These are phyloP conservation scores for Periplaneta americana DNA, from an alignment of 1,140 invertebrate species.

Conservation along the genomic window DNA sequence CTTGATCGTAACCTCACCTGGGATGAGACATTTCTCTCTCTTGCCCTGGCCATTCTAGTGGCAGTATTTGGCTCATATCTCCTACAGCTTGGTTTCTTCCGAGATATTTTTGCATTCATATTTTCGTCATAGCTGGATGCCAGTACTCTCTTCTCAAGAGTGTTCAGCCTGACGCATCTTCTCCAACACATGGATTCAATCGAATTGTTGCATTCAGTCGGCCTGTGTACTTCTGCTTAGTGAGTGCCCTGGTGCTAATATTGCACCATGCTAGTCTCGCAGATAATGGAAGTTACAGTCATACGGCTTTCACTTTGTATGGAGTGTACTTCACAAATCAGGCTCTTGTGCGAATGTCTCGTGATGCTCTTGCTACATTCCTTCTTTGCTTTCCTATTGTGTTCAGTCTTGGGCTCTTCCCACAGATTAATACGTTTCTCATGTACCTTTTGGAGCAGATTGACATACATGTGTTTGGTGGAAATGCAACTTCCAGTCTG, in stretches of 20 bases:
- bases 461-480: slow-evolving; percentile 97
- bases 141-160: slow-evolving; percentile 98
- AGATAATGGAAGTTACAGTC: slow-evolving; percentile 5
- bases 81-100: slow-evolving; percentile 80
- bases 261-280: slow-evolving; percentile 29
- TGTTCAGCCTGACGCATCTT: slow-evolving; percentile 97
- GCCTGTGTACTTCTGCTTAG: slow-evolving; percentile 93
- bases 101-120: slow-evolving; percentile 87
- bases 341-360: slow-evolving; percentile 57
- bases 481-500: slow-evolving; percentile 89
- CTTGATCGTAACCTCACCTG: slow-evolving; percentile 88
- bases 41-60: slow-evolving; percentile 80
- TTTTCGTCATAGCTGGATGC: slow-evolving; percentile 95
- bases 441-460: slow-evolving; percentile 95
- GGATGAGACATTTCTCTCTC: slow-evolving; percentile 77
- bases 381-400: slow-evolving; percentile 87
- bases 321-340: slow-evolving; percentile 65
- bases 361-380: slow-evolving; percentile 72
- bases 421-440: slow-evolving; percentile 87
- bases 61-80: slow-evolving; percentile 79
- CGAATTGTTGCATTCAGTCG: slow-evolving; percentile 87
- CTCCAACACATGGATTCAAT: slow-evolving; percentile 97
- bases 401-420: slow-evolving; percentile 87
- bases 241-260: slow-evolving; percentile 66
- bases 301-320: slow-evolving; percentile 60